phyloP scores from a whole-genome alignment of 1,140 invertebrate genomes.

The Orius insidiosus region DNA sequence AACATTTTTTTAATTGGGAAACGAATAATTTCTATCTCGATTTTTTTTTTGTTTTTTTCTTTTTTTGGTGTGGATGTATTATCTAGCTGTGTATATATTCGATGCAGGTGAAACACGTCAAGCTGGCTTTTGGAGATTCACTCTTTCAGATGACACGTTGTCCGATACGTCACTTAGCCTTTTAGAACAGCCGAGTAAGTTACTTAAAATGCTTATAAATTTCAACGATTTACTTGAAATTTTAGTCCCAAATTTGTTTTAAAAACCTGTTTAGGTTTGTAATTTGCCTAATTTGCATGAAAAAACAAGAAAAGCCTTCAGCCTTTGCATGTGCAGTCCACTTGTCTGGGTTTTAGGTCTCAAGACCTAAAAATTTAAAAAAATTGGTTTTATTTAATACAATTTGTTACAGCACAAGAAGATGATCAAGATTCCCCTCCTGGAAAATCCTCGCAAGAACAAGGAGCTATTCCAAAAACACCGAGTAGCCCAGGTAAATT shows the following conservation, averaged over 20 bases:
- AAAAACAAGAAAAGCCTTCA: background rate
- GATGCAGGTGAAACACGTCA: conserved; percentile 25
- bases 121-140: conserved; percentile 31
- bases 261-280: too few relatives aligned
- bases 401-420: conserved; percentile 11
- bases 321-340: background rate
- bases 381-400: too few relatives aligned
- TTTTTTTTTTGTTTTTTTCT: too few relatives aligned
- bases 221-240: too few relatives aligned
- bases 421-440: conserved; percentile 12
- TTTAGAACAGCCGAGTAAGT: conserved; percentile 17
- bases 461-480: conserved; percentile 15
- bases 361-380: too few relatives aligned
- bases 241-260: too few relatives aligned
- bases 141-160: conserved; percentile 28
- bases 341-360: background rate
- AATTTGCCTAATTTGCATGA: conserved; percentile 1
- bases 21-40: too few relatives aligned
- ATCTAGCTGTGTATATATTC: background rate
- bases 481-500: conserved; percentile 14
- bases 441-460: conserved; percentile 8
- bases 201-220: background rate
- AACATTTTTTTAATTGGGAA: too few relatives aligned
- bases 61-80: too few relatives aligned
- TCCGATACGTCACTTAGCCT: conserved; percentile 28